Base-by-base conservation (phyloP, 2,888 invertebrate genomes). In the Lordiphosa andalusiaca region DNA sequence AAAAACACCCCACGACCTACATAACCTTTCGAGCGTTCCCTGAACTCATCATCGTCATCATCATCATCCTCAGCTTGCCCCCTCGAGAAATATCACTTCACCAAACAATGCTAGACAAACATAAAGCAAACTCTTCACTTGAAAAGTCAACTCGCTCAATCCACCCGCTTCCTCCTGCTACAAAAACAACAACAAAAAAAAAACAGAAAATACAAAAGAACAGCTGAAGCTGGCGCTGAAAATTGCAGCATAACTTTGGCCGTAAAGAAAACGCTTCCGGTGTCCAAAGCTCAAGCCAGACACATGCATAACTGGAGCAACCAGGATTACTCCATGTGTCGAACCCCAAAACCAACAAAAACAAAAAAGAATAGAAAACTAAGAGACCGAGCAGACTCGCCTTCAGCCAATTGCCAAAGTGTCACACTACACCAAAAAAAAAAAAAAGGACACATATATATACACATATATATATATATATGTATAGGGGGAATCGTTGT, bases 201-300 rank as follows among this genome's bases (percentile, higher is more conserved):
- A 38, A 56, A 41, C 21, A 42, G 23, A 7, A 16, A 47, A 40
- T 56, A 61, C 66, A 76, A 73, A 58, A 59, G 67, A 54, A 59
- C 56, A 50, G 56, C 50, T 58, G 25, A 25, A 25, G 25, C 25
- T 25, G 25, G 6, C 25, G 25, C 25, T 25, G 75, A 42, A 59
- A 68, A 73, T 48, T 64, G 67, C 75, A 64, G 63, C 70, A 75
- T 75, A 82, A 82, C 83, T 76, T 78, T 55, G 60, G 58, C 67
- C 53, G 73, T 59, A 78, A 84, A 72, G 81, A 76, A 73, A 76
- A 67, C 81, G 71, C 82, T 77, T 84, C 68, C 84, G 82, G 73
- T 82, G 30, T 41, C 60, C 10, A 44, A 50, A 38, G 44, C 13
- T 25, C 25, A 19, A 12, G 23, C 12, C 40, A 52, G 42, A 52